Base-by-base conservation (phyloP, 2,888 invertebrate genomes). In the Ochropleura leucogaster region DNA sequence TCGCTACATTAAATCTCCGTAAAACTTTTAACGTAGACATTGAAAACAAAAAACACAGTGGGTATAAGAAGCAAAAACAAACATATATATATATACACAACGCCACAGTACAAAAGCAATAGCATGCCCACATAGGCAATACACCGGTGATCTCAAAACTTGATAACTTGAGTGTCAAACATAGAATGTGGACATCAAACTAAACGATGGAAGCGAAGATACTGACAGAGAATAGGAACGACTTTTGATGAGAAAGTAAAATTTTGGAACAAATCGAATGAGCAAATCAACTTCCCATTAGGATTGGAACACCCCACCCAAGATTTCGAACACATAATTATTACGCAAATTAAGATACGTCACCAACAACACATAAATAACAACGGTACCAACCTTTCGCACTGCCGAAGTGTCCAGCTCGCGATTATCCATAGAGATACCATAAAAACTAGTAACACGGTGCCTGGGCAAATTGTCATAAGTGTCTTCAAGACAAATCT, bases 391-490 rank as follows among this genome's bases (percentile, higher is more conserved):
- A 97, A 99, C 99, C 99, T 98, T 97, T 99, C 99, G 95, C 99
- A 99, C 90, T 99, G 99, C 87, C 99, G 97, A 89, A 99, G 97
- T 83, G 99, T 99, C 99, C 99, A 99, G 92, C 99, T 99, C 86
- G 99, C 99, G 91, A 99, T 99, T 95, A 99, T 99, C 99, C 99
- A 99, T 83, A 99, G 97, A 12, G 99, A 99, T 86, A 99, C 99
- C 98, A 99, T 99, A 97, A 99, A 99, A 88, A 99, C 99, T 91
- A 99, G 97, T 90, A 99, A 97, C 89, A 99, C 99, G 84, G 98
- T 99, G 95, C 98, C 99, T 72, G 99, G 99, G 96, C 99, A 99
- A 95, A 99, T 99, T 94, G 99, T 99, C 99, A 99, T 99, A 90
- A 99, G 97, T 83, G 99, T 99, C 97, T 99, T 99, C 93, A 99